Evolutionary conservation across 2,113 vertebrate genomes (phyloP).

Genomic region (Ailurus styani): DNA sequence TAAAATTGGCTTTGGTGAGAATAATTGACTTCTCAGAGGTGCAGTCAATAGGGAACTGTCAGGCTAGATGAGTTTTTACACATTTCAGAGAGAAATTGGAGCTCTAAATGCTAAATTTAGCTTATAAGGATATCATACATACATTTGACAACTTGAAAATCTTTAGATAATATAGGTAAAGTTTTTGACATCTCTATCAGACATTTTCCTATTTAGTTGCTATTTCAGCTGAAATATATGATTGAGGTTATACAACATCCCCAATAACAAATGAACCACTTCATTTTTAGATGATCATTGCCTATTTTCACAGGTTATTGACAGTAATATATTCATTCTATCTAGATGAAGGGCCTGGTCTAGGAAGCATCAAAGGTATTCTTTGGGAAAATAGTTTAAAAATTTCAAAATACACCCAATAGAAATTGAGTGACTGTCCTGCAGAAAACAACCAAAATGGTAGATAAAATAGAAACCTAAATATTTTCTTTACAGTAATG

Average conservation of each 20-base stretch:
- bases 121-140: constrained; percentile 59
- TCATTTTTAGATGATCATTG: constrained; percentile 30
- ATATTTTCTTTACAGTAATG: not conserved
- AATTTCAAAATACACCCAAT: not conserved
- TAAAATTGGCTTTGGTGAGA: constrained; percentile 74
- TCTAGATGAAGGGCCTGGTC: not conserved
- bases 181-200: not conserved
- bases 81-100: constrained; percentile 73
- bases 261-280: not conserved
- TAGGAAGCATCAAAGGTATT: not conserved
- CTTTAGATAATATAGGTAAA: constrained; percentile 34
- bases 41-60: constrained; percentile 64
- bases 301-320: not conserved
- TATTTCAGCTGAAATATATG: not conserved
- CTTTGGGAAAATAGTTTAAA: not conserved
- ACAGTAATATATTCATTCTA: not conserved
- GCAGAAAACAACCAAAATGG: not conserved
- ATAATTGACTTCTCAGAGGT: constrained; percentile 75
- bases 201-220: not conserved
- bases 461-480: not conserved
- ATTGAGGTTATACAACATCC: not conserved
- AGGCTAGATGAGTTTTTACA: constrained; percentile 73
- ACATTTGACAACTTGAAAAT: constrained; percentile 53
- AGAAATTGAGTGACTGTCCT: not conserved
- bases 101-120: constrained; percentile 74